These are phyloP conservation scores for Sternotherus odoratus DNA, from an alignment of 2,797 vertebrate genomes.

Conservation along the genomic window DNA sequence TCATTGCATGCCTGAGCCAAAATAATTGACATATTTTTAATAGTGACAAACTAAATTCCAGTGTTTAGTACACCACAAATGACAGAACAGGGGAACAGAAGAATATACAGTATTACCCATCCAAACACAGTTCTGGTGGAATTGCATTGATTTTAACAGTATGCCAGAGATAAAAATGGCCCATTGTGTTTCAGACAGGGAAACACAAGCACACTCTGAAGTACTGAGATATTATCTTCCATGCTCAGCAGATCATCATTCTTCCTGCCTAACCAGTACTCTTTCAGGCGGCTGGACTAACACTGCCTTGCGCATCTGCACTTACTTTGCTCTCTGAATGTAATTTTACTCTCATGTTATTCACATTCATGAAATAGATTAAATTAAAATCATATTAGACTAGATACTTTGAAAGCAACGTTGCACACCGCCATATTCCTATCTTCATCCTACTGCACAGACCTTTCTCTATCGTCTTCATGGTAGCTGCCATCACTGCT, in stretches of 20 bases:
- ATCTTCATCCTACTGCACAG: not conserved
- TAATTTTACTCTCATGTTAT: not conserved
- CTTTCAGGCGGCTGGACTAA: not conserved
- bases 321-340: not conserved
- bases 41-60: constrained; percentile 1
- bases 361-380: not conserved
- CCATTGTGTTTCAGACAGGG: not conserved
- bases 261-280: not conserved
- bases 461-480: not conserved
- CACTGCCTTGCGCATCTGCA: not conserved
- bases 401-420: not conserved
- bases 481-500: not conserved
- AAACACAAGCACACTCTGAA: not conserved
- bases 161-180: not conserved
- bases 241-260: not conserved
- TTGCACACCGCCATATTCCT: not conserved
- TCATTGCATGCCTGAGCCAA: not conserved
- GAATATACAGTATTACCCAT: not conserved
- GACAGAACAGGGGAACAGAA: not conserved
- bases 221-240: not conserved
- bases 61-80: not conserved
- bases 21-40: not conserved
- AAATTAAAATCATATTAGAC: not conserved
- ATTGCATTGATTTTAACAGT: constrained; percentile 16
- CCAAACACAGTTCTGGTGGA: not conserved